Base-by-base conservation (phyloP, 1,140 invertebrate genomes). In the Bombyx mandarina region DNA sequence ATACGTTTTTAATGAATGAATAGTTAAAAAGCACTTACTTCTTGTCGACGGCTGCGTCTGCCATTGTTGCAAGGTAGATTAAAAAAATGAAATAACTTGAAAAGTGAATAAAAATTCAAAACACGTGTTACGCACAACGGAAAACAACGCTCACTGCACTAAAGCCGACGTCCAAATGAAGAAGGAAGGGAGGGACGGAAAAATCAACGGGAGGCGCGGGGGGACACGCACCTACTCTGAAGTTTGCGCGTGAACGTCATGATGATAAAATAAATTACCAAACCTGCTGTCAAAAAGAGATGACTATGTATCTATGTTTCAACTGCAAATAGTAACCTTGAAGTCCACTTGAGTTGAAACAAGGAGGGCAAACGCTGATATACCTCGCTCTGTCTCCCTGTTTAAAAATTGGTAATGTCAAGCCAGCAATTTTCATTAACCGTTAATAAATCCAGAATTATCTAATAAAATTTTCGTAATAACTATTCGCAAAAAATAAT, bases 1-100 rank as follows among this genome's bases (percentile, higher is more conserved):
- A 60, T 52, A 53, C 42, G 10, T 59, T 53, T 26, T 35, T 65
- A 62, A 52, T 68, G 54, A 69, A 64, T 61, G 46, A 71, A 61
- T 66, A 44, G 46, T 47, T 12, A 45, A 8, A 60, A 69, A 67
- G 22, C 55, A 86, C 87, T 89, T 82, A 89, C 87, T 88, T 86
- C 70, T 81, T 86, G 73, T 89, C 86, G 45, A 88, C 77, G 55
- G 80, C 84, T 79, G 84, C 80, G 75, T 89, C 88, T 79, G 88
- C 88, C 88, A 89, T 89, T 69, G 61, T 82, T 71, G 69, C 68
- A 63, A 65, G 62, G 61, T 63, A 54, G 54, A 65, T 67, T 52
- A 26, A 47, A 57, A 60, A 59, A 53, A 70, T 35, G 26, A 35
- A 35, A 35, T 35, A 77, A 71, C 62, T 73, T 69, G 62, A 67